Conservation (phyloP, 2,113 vertebrate species). For the Callospermophilus lateralis region DNA sequence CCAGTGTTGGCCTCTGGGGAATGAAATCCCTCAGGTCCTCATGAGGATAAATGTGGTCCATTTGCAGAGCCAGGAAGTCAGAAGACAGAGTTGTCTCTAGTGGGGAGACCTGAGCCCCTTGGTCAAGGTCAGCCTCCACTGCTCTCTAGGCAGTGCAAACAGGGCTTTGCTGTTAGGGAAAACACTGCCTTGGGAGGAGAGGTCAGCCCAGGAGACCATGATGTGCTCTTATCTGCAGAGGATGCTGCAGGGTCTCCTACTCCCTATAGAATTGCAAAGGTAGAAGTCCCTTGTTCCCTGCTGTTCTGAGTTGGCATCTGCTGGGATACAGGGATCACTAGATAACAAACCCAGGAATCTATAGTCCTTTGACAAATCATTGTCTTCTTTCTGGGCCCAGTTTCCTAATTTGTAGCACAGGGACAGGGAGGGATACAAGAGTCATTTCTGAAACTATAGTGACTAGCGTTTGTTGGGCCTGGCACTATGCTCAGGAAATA, state of each 20-base stretch:
- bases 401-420: background rate
- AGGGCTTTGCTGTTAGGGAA: background rate
- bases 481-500: fast-evolving
- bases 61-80: background rate
- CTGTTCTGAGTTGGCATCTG: background rate
- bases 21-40: background rate
- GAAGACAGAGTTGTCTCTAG: background rate
- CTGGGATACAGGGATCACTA: background rate
- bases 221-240: background rate
- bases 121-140: background rate
- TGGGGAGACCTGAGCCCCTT: background rate
- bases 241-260: background rate
- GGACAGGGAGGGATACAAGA: background rate
- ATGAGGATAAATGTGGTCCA: no score
- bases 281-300: background rate
- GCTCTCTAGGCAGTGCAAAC: no score
- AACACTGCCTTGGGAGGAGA: background rate
- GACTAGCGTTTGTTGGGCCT: background rate
- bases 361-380: background rate
- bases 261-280: background rate
- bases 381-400: background rate
- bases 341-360: background rate
- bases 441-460: background rate
- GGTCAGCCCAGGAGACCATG: background rate
- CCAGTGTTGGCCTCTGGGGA: background rate